Evolutionary conservation across 2,113 vertebrate species (phyloP), one percentile per base, ranked within the genome.

Genomic region (Ahaetulla prasina): DNA sequence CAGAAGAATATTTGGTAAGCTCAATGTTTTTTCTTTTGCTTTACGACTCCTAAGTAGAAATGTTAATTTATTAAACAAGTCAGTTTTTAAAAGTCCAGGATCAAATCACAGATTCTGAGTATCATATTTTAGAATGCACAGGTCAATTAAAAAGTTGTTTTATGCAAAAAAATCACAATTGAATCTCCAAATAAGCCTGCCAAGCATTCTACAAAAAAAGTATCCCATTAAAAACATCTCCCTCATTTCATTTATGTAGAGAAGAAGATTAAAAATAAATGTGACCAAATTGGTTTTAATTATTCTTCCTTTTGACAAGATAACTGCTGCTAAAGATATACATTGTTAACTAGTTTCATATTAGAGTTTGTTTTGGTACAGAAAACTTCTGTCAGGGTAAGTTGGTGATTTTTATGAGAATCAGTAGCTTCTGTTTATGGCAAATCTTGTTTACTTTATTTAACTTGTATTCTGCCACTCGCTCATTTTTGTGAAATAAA

Each of bases 1-100:
- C 99, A 1, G 99, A 99, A 97, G 99, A 99, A 4, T 99, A 99
- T 95, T 97, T 99, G 98, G 99, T 99, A 97, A 99, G 97, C 45
- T 1, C 0, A 74, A 0, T 49, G 14, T 87, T 95, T 95, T 92
- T 25, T 47, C 87, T 92, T 8, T 88, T 30, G 4, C 16, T 10
- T 55, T 57, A 52, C 92, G 92, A 54, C 6, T 96, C 47, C 88
- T 52, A 18, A 39, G 4, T 68, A 68, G n/a, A 80, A 39, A 8
- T 80, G 20, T 80, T 80, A 80, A 39, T 80, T 80, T 39, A 80
- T 80, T 80, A 80, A 80, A 80, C 68, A 35, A 39, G n/a, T n/a
- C 25, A 25, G 10, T 86, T 86, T 86, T 88, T 54, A 43, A 88
- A 88, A 88, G 20, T 47, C 57, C 20, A 30, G 10, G 22, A 89